phyloP scores from a whole-genome alignment of 2,888 invertebrate genomes.

The Drosophila percnosoma region DNA sequence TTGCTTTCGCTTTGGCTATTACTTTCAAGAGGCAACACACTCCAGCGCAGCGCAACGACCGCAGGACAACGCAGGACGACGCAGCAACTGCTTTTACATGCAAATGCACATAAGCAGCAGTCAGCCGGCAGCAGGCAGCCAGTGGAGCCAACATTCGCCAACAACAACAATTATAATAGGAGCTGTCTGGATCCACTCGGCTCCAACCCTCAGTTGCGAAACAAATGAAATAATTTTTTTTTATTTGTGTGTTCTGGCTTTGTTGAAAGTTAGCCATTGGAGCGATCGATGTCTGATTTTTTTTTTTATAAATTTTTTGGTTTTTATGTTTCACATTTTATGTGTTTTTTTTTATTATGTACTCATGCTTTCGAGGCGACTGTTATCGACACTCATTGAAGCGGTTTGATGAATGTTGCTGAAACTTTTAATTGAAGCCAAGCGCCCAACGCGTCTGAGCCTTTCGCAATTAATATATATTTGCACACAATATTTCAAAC shows the following conservation, averaged over 20 bases:
- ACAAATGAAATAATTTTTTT: constrained; percentile 71
- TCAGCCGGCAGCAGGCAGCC: constrained; percentile 20
- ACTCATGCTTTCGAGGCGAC: constrained; percentile 57
- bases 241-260: constrained; percentile 55
- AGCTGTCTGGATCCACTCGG: constrained; percentile 12
- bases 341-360: constrained; percentile 64
- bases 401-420: constrained; percentile 62
- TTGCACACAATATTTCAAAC: constrained; percentile 46
- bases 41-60: constrained; percentile 50
- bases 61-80: constrained; percentile 39
- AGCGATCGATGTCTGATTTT: constrained; percentile 54
- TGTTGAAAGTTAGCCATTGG: constrained; percentile 56
- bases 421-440: constrained; percentile 77
- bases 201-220: constrained; percentile 12
- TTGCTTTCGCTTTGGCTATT: constrained; percentile 72
- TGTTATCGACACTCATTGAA: constrained; percentile 74
- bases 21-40: constrained; percentile 76
- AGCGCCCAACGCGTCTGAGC: constrained; percentile 35
- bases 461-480: constrained; percentile 66
- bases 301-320: constrained; percentile 20
- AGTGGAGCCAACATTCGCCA: constrained; percentile 21
- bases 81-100: constrained; percentile 70
- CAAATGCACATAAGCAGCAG: constrained; percentile 73
- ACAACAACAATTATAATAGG: constrained; percentile 38
- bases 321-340: constrained; percentile 53